Evolutionary conservation across 1,140 invertebrate species (phyloP), one percentile per base, ranked within the genome.

Genomic region (Conopomorpha cramerella): DNA sequence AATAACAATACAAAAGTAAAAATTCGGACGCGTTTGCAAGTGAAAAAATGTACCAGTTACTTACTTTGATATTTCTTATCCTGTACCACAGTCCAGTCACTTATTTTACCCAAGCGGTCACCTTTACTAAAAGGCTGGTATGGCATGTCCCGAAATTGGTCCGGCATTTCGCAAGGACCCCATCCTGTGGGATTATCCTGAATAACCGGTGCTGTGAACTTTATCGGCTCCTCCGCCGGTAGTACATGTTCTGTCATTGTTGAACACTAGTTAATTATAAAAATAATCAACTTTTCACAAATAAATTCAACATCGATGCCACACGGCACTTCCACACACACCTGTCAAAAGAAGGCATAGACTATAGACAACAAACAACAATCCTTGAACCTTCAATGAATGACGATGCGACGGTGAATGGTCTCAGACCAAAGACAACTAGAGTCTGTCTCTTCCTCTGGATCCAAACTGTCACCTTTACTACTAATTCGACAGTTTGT

Each of bases 91-190:
- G 95, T 97, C 96, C 96, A 99, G 68, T 99, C 96, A 49, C 95
- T 95, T 43, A 98, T 95, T 88, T 98, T 98, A 52, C 96, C 96
- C 34, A 99, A 78, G 43, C 95, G 85, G 78, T 98, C 95, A 38
- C 92, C 94, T 81, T 99, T 99, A 33, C 94, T 95, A 65, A 97
- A 99, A 11, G 95, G 95, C 74, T 98, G 95, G 74, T 98, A 99
- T 0, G 96, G 96, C 86, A 99, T 96, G 77, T 98, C 95, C 65
- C 92, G 92, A 72, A 96, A 98, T 65, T 95, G 91, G 42, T 95
- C 93, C 12, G 95, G 93, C 66, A 97, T 83, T 61, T 92, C 89
- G 72, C 87, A 93, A 27, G 96, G 96, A 2, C 96, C 96, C 96
- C 96, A 99, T 68, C 95, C 95, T 46, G 83, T 84, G 1, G 87